These are phyloP conservation scores for Octodon degus DNA, from an alignment of 2,113 vertebrate genomes.

Conservation along the genomic window DNA sequence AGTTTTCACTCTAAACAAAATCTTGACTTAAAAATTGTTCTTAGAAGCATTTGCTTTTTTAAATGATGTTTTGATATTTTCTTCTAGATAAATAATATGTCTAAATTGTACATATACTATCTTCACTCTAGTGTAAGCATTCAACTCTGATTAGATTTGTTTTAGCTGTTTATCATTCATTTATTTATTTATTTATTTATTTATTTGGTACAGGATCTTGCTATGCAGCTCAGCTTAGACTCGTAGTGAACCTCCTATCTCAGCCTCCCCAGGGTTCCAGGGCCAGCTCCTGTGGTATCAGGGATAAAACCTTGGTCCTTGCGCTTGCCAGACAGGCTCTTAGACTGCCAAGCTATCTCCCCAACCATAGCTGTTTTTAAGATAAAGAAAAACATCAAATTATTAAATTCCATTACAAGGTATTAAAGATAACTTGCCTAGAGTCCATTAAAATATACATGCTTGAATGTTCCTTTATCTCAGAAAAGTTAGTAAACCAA, in stretches of 20 bases:
- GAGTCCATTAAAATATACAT: conserved; percentile 59
- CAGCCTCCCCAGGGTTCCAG: no score
- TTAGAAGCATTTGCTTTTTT: neutral
- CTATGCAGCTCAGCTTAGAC: no score
- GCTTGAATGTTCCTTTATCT: conserved; percentile 64
- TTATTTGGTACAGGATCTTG: no score
- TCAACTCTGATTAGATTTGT: conserved; percentile 35
- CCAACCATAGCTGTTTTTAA: conserved; percentile 13
- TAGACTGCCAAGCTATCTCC: no score
- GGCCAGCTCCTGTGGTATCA: no score
- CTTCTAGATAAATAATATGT: conserved; percentile 8
- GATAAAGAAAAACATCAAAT: conserved; percentile 26
- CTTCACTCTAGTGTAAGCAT: conserved; percentile 15
- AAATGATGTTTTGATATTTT: neutral
- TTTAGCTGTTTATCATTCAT: no score
- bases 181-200: no score
- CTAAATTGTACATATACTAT: neutral
- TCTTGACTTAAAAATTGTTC: neutral
- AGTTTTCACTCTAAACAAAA: neutral
- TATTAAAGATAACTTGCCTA: conserved; percentile 65
- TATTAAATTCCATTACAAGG: conserved; percentile 56
- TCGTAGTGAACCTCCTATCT: no score
- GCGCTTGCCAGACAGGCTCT: no score
- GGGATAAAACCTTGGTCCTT: no score
- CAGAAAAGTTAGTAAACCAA: conserved; percentile 50